Evolutionary conservation across 2,888 invertebrate genomes (phyloP), one percentile per base, ranked within the genome.

Genomic region (Cheilosia pagana): DNA sequence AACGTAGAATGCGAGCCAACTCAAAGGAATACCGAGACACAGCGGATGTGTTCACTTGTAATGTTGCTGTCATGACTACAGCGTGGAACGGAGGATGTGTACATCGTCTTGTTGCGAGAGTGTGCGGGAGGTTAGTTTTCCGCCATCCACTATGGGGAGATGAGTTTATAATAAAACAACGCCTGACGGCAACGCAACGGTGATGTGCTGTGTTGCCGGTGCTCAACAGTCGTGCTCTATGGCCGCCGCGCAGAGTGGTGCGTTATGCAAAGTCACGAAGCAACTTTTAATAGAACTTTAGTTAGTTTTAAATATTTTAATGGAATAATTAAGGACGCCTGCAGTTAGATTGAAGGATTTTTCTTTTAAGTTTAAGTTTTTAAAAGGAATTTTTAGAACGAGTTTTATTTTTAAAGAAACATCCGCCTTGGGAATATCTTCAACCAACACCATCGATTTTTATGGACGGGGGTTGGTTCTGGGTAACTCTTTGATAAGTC

Each of bases 271-370:
- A 78, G 79, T 65, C 79, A 78, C 74, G 79, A 83, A 53, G 52
- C 59, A 79, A 83, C 74, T 83, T 83, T 83, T 83, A 83, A 79
- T 83, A 79, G 63, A 79, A 75, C 83, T 83, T 83, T 75, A 83
- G 78, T 83, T 78, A 83, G 79, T 83, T 83, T 83, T 74, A 83
- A 78, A 83, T 83, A 83, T 79, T 83, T 83, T 83, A 83, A 83
- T 83, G 83, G 79, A 83, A 83, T 83, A 78, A 83, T 83, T 83
- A 83, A 83, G 79, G 70, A 74, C 59, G 74, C 45, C 25, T n/a
- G 77, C 78, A 75, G 83, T 79, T 83, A 70, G 74, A 77, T 67
- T 77, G 67, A 75, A 79, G 63, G 70, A 59, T 65, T 78, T 60
- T 59, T 67, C 43, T 65, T 63, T 53, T 12, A 43, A n/a, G 16